These are phyloP conservation scores for Aphrophora alni DNA, from an alignment of 2,888 invertebrate species.

Conservation along the genomic window DNA sequence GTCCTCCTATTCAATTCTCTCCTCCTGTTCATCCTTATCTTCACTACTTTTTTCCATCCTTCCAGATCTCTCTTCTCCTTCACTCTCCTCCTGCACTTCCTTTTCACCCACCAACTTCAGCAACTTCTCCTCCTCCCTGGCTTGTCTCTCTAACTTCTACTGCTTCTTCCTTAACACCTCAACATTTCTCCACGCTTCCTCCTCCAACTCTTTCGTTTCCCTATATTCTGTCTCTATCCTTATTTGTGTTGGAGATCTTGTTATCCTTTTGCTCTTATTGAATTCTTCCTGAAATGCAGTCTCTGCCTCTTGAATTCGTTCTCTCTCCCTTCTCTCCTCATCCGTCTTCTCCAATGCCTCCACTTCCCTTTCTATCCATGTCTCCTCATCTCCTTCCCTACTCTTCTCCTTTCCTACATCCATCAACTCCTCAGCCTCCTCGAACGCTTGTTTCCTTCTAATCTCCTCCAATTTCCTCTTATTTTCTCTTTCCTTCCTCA, in stretches of 20 bases:
- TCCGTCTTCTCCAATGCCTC: neutral
- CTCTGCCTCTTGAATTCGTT: neutral
- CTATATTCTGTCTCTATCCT: no score
- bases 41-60: no score
- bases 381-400: neutral
- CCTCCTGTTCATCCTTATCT: neutral
- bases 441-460: neutral
- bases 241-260: no score
- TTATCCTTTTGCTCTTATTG: no score
- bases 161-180: neutral
- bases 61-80: no score
- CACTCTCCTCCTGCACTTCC: no score
- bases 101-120: no score
- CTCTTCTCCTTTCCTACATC: neutral
- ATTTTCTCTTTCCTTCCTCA: no score
- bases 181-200: neutral
- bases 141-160: neutral
- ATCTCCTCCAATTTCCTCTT: neutral
- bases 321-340: neutral
- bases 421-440: neutral
- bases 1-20: no score
- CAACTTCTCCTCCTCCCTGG: neutral
- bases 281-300: no score
- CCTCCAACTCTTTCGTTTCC: neutral
- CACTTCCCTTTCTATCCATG: neutral